A percentile compares a stretch with the other conserved stretches of the same genome.
Conservation (phyloP, 2,888 invertebrate species). For the Drosophila pseudotalamancana region DNA sequence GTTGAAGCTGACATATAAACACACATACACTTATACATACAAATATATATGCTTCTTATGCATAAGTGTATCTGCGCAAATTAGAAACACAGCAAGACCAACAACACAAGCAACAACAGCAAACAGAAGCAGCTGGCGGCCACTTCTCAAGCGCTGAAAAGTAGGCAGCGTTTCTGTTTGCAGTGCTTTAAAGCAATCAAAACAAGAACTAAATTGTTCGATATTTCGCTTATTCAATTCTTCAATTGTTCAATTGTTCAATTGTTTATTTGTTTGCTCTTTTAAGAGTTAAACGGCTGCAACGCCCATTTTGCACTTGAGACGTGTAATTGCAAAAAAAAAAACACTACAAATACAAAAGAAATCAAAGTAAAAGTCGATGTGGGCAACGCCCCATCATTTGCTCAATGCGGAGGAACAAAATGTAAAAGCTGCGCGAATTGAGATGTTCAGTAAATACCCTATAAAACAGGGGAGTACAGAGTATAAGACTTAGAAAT, state of each 20-base stretch:
- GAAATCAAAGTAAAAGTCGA: conserved; percentile 41
- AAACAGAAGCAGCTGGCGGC: neutral
- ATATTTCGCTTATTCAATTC: no score
- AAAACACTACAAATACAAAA: conserved; percentile 5
- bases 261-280: neutral
- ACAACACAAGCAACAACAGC: conserved; percentile 8
- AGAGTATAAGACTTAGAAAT: no score
- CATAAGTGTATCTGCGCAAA: conserved; percentile 51
- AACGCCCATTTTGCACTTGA: conserved; percentile 30
- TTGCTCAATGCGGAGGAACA: conserved; percentile 7
- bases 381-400: conserved; percentile 28
- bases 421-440: neutral
- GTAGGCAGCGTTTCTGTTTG: conserved; percentile 37
- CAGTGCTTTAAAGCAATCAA: conserved; percentile 48
- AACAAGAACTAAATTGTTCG: conserved; percentile 7
- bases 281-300: neutral
- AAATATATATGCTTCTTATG: neutral
- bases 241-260: conserved; percentile 37
- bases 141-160: conserved; percentile 20
- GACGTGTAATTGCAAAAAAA: conserved; percentile 36
- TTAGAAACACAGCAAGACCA: conserved; percentile 24
- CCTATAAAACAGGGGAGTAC: no score
- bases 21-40: neutral
- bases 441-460: conserved; percentile 14
- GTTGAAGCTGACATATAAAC: neutral